Conservation (phyloP, 2,797 vertebrate genomes). For the Artibeus lituratus region DNA sequence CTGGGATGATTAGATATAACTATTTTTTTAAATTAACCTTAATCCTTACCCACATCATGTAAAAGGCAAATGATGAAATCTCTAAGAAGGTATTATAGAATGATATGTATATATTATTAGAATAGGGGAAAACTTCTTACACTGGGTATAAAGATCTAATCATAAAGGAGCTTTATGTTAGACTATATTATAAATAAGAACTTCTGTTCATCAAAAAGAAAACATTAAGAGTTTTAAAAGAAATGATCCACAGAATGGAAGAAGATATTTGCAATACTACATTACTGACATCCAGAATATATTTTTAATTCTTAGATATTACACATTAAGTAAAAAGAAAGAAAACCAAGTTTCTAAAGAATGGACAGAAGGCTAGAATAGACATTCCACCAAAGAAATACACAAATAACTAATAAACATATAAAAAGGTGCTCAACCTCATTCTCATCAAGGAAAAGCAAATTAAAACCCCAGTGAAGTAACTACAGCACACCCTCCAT, state of each 20-base stretch:
- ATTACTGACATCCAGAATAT: neutral
- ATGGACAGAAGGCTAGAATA: neutral
- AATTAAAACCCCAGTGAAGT: neutral
- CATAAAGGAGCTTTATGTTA: neutral
- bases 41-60: neutral
- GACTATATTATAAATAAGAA: neutral
- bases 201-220: neutral
- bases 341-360: neutral
- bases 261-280: neutral
- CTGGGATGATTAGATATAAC: neutral
- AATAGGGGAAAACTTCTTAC: neutral
- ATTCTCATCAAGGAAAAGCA: neutral
- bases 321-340: neutral
- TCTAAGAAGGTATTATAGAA: neutral
- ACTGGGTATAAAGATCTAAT: neutral
- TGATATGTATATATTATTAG: neutral
- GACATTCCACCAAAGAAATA: neutral
- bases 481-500: neutral
- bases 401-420: neutral
- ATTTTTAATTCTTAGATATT: neutral
- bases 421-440: neutral
- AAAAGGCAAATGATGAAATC: constrained; percentile 7
- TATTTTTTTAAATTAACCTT: neutral
- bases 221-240: neutral
- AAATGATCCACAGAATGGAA: neutral